Conservation (phyloP, 1,140 invertebrate genomes). For the Helicoverpa armigera region DNA sequence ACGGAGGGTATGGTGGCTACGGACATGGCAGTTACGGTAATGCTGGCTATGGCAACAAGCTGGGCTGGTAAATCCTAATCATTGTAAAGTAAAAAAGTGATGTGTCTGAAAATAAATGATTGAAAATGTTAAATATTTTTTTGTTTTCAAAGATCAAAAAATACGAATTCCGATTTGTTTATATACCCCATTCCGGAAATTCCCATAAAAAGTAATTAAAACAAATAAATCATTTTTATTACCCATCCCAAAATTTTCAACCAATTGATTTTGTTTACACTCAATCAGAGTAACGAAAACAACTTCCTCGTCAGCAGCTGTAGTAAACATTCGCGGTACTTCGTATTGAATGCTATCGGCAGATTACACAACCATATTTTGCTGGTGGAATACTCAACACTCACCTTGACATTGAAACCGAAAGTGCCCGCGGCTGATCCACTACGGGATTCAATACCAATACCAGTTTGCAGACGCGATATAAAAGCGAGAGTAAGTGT, state of each 20-base stretch:
- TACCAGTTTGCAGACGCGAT: slow-evolving; percentile 69
- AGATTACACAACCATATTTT: slow-evolving; percentile 52
- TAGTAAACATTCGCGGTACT: slow-evolving; percentile 27
- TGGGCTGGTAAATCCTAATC: slow-evolving; percentile 25
- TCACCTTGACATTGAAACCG: slow-evolving; percentile 78
- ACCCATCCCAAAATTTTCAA: not conserved
- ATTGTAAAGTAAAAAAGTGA: not conserved
- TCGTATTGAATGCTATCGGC: slow-evolving; percentile 42
- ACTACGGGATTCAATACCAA: slow-evolving; percentile 55
- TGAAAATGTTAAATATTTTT: not conserved
- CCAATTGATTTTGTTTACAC: slow-evolving; percentile 16
- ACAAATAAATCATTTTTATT: slow-evolving; percentile 1
- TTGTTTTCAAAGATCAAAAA: not conserved
- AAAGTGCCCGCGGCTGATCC: slow-evolving; percentile 65
- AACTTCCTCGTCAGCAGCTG: slow-evolving; percentile 39
- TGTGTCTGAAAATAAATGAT: slow-evolving; percentile 33
- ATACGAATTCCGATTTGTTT: not conserved
- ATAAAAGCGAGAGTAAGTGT: slow-evolving; percentile 76
- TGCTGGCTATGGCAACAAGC: slow-evolving; percentile 46
- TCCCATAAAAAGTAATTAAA: not conserved
- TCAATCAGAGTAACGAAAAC: not conserved
- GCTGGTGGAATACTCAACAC: slow-evolving; percentile 51
- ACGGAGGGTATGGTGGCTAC: slow-evolving; percentile 46
- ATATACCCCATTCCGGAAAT: not conserved
- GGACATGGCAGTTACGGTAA: not conserved